Percentiles rank a stretch among this genome's conserved stretches.
Evolutionary conservation across 2,797 vertebrate genomes (phyloP).

Genomic region (Cygnus olor): DNA sequence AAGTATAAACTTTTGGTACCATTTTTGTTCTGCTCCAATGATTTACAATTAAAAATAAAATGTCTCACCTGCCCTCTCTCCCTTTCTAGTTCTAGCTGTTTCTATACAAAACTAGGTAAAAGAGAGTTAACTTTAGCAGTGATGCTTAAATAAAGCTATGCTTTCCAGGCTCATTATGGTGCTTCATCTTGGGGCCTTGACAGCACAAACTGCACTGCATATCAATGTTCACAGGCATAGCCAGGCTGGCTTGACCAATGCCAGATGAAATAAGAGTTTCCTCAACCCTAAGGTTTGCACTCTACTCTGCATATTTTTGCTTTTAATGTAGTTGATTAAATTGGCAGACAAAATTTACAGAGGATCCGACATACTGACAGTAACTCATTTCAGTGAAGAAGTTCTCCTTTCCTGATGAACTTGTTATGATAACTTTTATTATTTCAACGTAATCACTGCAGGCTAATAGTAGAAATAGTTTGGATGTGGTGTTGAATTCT

Average conservation of each 20-base stretch:
- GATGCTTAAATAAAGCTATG: background rate
- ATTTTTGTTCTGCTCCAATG: slow-evolving; percentile 6
- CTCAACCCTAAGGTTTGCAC: background rate
- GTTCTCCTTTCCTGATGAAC: background rate
- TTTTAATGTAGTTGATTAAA: background rate
- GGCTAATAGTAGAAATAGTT: background rate
- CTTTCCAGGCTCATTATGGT: background rate
- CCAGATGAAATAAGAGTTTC: background rate
- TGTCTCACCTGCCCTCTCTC: background rate
- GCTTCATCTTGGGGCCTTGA: background rate
- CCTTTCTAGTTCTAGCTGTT: background rate
- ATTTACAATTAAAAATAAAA: background rate
- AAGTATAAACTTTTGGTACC: background rate
- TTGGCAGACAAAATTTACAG: background rate
- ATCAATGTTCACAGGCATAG: background rate
- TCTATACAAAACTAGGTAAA: background rate
- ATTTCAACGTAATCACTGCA: background rate
- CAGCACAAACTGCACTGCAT: background rate
- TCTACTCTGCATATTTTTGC: background rate
- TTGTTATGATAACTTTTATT: background rate
- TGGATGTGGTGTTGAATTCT: background rate
- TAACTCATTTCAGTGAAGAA: background rate
- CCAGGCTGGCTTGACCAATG: background rate
- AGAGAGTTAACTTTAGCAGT: background rate
- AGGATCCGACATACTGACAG: background rate